A percentile compares a stretch with the other conserved stretches of the same genome.
Conservation (phyloP, 2,797 vertebrate genomes). For the Bufotes viridis region DNA sequence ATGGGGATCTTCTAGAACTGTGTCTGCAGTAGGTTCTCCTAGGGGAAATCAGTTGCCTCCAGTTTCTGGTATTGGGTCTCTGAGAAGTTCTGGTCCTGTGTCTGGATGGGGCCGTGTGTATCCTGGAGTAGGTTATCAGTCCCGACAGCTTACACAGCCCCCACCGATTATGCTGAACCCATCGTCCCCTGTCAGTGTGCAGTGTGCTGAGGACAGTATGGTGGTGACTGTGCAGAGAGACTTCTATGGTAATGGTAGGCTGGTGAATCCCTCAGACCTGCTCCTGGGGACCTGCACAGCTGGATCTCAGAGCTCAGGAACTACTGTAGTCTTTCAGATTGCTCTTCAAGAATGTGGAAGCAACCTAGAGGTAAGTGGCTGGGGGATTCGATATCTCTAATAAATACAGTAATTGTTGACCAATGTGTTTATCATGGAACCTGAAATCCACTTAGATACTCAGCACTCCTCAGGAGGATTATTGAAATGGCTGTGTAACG, state of each 20-base stretch:
- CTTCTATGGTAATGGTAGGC: conserved; percentile 34
- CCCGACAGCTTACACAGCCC: background rate
- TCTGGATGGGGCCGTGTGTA: background rate
- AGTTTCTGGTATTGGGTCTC: background rate
- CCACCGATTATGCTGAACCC: no score
- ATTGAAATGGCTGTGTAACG: no score
- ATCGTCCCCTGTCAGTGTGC: conserved; percentile 18
- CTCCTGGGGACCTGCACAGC: conserved; percentile 34
- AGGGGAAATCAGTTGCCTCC: background rate
- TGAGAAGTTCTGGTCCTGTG: background rate
- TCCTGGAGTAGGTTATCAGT: background rate
- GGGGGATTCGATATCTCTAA: no score
- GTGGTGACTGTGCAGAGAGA: conserved; percentile 26
- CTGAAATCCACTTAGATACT: no score
- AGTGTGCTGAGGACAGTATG: conserved; percentile 36
- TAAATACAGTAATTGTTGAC: no score
- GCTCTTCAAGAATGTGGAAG: conserved; percentile 41
- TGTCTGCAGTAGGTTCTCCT: background rate
- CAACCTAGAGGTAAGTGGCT: conserved; percentile 13
- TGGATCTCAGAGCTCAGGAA: background rate
- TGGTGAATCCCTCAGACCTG: conserved; percentile 44
- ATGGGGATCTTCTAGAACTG: background rate
- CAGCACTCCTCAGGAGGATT: no score
- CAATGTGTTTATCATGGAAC: no score
- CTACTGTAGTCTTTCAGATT: conserved; percentile 14